A percentile compares a stretch with the other conserved stretches of the same genome.
Conservation (phyloP, 30 jellyfish, hydroid and myxozoan species). For the Cassiopea xamachana region DNA sequence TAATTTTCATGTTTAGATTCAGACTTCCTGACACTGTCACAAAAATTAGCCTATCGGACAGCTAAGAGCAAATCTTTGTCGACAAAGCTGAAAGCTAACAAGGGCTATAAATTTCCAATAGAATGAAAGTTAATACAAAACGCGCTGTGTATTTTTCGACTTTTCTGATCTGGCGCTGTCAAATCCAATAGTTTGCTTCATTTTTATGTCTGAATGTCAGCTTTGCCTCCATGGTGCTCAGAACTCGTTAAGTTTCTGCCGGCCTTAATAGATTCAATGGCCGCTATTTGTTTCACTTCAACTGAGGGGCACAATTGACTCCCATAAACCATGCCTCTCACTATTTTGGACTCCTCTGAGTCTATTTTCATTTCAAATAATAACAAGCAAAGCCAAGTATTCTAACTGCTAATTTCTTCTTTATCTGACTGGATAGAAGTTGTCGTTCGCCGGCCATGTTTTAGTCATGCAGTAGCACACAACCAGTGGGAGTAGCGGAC, state of each 20-base stretch:
- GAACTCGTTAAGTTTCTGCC: background rate
- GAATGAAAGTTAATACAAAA: no score
- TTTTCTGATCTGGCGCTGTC: background rate
- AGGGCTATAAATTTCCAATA: background rate
- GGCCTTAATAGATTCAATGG: background rate
- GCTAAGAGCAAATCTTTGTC: background rate
- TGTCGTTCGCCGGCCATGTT: no score
- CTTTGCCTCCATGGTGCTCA: background rate
- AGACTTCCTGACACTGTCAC: conserved; percentile 25
- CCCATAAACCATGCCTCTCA: no score
- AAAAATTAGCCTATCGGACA: conserved; percentile 21
- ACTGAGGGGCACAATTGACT: background rate
- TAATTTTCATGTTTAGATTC: conserved; percentile 16
- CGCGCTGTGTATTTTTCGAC: background rate
- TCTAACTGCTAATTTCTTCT: no score
- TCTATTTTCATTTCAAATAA: no score
- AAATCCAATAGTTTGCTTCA: background rate
- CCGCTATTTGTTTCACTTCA: background rate
- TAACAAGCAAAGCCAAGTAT: no score
- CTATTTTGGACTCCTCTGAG: no score
- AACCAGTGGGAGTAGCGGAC: no score
- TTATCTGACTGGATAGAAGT: no score
- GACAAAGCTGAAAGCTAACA: background rate
- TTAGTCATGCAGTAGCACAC: no score
- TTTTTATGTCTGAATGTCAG: conserved; percentile 4